phyloP scores from a whole-genome alignment of 1,140 invertebrate genomes.

The Steinernema khuongi region DNA sequence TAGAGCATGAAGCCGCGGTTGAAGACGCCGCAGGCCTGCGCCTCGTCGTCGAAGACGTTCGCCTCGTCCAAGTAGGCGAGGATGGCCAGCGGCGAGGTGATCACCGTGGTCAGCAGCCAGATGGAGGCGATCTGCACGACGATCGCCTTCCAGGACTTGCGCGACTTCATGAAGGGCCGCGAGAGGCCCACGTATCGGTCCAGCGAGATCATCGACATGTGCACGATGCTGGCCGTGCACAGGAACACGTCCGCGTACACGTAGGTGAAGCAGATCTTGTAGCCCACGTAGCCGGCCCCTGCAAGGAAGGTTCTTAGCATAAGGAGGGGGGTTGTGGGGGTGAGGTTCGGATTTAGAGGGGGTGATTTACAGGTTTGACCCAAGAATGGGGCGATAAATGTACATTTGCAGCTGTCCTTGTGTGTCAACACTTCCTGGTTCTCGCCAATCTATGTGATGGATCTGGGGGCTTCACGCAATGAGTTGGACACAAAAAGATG shows the following conservation, averaged over 20 bases:
- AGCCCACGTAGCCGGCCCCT: constrained; percentile 84
- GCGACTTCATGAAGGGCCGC: constrained; percentile 75
- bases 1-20: constrained; percentile 83
- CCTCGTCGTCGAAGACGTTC: constrained; percentile 62
- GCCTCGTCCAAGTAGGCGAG: constrained; percentile 68
- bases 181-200: constrained; percentile 79
- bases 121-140: constrained; percentile 76
- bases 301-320: constrained; percentile 57
- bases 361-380: not conserved
- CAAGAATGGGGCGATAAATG: constrained; percentile 12
- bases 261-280: constrained; percentile 83
- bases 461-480: too few relatives aligned
- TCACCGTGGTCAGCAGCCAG: constrained; percentile 77
- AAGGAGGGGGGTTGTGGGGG: not conserved
- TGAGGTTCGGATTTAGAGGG: constrained; percentile 11
- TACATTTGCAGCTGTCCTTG: not conserved
- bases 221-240: constrained; percentile 86
- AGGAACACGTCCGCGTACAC: constrained; percentile 88
- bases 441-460: too few relatives aligned
- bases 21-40: constrained; percentile 76
- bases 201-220: constrained; percentile 92
- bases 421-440: too few relatives aligned
- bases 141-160: constrained; percentile 71
- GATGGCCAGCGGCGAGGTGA: constrained; percentile 79
- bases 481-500: too few relatives aligned